Evolutionary conservation across 2,888 invertebrate species (phyloP).

Genomic region (Mythimna pallens): DNA sequence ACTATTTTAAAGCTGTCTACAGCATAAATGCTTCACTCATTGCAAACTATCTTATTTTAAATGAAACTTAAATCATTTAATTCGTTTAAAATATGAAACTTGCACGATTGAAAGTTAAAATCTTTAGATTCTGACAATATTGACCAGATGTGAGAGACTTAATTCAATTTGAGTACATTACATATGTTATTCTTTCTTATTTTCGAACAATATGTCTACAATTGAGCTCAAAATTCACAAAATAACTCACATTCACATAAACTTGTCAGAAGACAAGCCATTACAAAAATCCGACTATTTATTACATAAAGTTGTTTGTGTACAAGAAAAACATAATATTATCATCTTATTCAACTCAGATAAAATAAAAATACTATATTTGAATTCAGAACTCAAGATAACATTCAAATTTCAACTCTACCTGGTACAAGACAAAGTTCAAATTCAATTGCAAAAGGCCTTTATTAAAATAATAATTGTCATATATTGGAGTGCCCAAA

Average conservation of each 20-base stretch:
- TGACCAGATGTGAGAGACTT: constrained; percentile 20
- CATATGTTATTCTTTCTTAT: not conserved
- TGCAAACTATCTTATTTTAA: constrained; percentile 34
- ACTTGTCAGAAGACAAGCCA: constrained; percentile 11
- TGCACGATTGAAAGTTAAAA: constrained; percentile 20
- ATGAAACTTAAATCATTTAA: constrained; percentile 18
- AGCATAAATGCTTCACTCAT: constrained; percentile 79
- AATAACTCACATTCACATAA: constrained; percentile 10
- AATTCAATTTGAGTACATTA: constrained; percentile 11
- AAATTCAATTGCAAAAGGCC: no score
- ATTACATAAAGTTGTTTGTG: not conserved
- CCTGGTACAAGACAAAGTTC: no score
- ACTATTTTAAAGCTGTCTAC: constrained; percentile 87
- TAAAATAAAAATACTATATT: constrained; percentile 4
- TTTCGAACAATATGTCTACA: constrained; percentile 5
- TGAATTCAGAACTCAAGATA: no score
- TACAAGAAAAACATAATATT: constrained; percentile 12
- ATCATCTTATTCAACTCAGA: not conserved
- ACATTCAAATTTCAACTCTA: no score
- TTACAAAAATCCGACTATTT: constrained; percentile 34
- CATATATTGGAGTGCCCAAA: no score
- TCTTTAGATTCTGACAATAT: constrained; percentile 9
- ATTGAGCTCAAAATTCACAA: constrained; percentile 26
- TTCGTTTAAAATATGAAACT: constrained; percentile 7
- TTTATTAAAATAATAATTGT: no score